Conservation (phyloP, 2,888 invertebrate genomes). For the Drosophila rubida region DNA sequence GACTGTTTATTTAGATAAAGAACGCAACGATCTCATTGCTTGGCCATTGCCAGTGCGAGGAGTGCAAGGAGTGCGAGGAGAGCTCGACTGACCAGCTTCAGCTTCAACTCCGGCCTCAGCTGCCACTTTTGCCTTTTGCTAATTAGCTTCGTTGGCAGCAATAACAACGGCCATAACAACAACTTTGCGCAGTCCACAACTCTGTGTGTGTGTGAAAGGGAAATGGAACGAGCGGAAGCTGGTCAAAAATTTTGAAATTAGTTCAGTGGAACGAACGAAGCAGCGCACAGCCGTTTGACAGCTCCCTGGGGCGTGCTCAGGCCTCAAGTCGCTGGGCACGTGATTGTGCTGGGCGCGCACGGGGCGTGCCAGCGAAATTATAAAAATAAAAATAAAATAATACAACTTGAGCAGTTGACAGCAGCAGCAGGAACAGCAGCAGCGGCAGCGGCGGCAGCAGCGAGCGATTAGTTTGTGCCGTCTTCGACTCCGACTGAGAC, state of each 20-base stretch:
- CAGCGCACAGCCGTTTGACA: constrained; percentile 67
- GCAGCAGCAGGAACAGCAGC: constrained; percentile 15
- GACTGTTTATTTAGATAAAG: constrained; percentile 67
- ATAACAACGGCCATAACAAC: constrained; percentile 52
- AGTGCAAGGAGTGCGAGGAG: too few species aligned
- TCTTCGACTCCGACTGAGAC: background rate
- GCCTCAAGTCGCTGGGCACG: constrained; percentile 76
- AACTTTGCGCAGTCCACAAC: constrained; percentile 31
- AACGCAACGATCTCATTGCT: constrained; percentile 38
- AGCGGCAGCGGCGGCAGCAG: constrained; percentile 18
- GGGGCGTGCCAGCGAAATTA: constrained; percentile 39
- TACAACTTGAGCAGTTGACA: constrained; percentile 47
- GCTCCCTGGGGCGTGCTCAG: constrained; percentile 78
- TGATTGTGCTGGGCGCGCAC: constrained; percentile 63
- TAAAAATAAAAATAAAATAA: constrained; percentile 33
- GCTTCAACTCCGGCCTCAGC: constrained; percentile 11
- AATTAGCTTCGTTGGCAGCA: constrained; percentile 67
- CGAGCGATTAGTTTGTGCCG: constrained; percentile 47
- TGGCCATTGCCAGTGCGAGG: constrained; percentile 24
- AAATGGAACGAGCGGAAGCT: constrained; percentile 17
- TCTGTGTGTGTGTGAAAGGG: background rate
- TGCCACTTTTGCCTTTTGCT: constrained; percentile 56
- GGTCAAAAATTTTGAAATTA: constrained; percentile 59
- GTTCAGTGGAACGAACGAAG: constrained; percentile 42
- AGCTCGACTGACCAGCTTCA: constrained; percentile 20